A percentile compares a stretch with the other conserved stretches of the same genome.
These are phyloP conservation scores for Eilema caniola DNA, from an alignment of 2,888 invertebrate genomes.

Conservation along the genomic window DNA sequence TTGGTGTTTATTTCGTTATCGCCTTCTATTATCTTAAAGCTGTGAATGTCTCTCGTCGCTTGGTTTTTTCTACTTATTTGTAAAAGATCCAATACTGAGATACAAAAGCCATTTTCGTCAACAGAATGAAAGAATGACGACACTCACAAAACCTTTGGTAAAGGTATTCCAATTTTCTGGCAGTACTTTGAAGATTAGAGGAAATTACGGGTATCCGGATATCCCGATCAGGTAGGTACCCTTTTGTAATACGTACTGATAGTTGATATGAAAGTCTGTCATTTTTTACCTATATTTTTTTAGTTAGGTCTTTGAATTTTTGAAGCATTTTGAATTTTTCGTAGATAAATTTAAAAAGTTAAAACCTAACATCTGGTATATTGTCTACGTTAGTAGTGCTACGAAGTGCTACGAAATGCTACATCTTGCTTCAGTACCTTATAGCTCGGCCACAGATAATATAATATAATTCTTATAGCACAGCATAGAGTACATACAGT, in stretches of 20 bases:
- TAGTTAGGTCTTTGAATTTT: too few species aligned
- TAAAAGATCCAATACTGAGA: constrained; percentile 23
- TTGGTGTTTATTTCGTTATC: background rate
- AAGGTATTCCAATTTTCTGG: constrained; percentile 16
- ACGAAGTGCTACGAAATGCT: background rate
- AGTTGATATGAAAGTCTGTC: background rate
- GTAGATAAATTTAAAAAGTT: background rate
- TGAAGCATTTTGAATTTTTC: too few species aligned
- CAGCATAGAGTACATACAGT: background rate
- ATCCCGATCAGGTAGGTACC: too few species aligned
- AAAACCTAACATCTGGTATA: too few species aligned
- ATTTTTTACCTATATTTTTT: background rate
- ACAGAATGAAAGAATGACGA: constrained; percentile 20
- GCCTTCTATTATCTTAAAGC: constrained; percentile 3
- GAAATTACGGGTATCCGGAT: background rate
- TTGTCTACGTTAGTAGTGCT: too few species aligned
- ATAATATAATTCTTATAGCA: too few species aligned
- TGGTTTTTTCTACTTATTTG: constrained; percentile 15
- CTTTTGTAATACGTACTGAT: constrained; percentile 2
- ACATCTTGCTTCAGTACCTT: background rate
- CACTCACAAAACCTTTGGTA: constrained; percentile 5
- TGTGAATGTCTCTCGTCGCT: constrained; percentile 7
- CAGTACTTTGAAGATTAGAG: constrained; percentile 8
- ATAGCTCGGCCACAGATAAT: too few species aligned
- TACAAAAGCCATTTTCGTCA: constrained; percentile 24